Conservation (phyloP, 2,797 vertebrate genomes). For the Lindbergichthys nudifrons region DNA sequence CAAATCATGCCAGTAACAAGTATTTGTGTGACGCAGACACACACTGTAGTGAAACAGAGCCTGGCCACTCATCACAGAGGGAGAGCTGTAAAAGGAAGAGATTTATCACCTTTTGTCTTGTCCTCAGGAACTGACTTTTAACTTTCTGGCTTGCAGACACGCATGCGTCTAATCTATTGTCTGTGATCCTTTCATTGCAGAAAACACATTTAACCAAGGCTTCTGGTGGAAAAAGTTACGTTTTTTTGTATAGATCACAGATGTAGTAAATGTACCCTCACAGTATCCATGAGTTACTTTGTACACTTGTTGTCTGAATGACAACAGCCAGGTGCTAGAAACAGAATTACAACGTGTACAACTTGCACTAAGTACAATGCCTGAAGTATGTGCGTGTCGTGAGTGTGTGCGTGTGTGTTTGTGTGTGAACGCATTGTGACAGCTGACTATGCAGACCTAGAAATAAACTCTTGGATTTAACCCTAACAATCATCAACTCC, state of each 20-base stretch:
- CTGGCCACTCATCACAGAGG: conserved; percentile 40
- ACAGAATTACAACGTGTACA: conserved; percentile 20
- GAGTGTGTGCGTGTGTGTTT: conserved; percentile 30
- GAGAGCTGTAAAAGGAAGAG: conserved; percentile 51
- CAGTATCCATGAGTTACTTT: conserved; percentile 7
- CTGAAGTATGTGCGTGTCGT: conserved; percentile 15
- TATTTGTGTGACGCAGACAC: conserved; percentile 30
- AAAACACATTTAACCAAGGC: conserved; percentile 6
- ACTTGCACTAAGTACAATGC: conserved; percentile 33
- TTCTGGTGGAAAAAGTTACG: conserved; percentile 9
- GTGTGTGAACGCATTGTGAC: conserved; percentile 63
- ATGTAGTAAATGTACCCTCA: conserved; percentile 33
- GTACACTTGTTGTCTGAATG: conserved; percentile 32
- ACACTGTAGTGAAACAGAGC: conserved; percentile 27
- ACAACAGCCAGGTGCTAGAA: conserved; percentile 55
- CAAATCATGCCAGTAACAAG: conserved; percentile 22
- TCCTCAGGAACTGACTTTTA: conserved; percentile 7
- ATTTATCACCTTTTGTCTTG: conserved; percentile 65
- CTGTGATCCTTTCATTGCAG: conserved; percentile 16
- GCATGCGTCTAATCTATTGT: neutral
- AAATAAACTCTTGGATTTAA: conserved; percentile 73
- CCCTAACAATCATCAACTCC: conserved; percentile 62
- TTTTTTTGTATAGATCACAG: conserved; percentile 8
- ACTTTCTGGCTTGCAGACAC: conserved; percentile 13
- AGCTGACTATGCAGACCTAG: conserved; percentile 81